Conservation (phyloP, 2,113 vertebrate genomes). For the Seriola aureovittata region DNA sequence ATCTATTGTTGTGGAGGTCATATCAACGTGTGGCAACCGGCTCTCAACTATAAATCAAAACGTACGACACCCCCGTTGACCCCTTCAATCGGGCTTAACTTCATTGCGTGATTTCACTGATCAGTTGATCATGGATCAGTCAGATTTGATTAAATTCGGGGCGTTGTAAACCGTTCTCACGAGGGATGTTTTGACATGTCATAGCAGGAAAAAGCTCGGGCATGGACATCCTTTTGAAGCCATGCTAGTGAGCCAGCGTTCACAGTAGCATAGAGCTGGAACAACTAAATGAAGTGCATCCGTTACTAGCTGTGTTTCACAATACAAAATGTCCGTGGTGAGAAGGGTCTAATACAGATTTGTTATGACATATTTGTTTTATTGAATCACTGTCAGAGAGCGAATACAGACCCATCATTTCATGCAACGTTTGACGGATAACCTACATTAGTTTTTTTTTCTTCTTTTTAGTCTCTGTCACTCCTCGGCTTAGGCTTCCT, state of each 20-base stretch:
- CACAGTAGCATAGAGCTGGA: background rate
- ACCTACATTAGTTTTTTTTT: constrained; percentile 57
- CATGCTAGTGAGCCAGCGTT: constrained; percentile 14
- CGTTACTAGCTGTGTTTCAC: constrained; percentile 1
- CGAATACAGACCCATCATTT: constrained; percentile 4
- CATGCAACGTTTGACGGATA: constrained; percentile 33
- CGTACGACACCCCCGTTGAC: background rate
- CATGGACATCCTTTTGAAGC: constrained; percentile 39
- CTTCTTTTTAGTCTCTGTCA: constrained; percentile 20
- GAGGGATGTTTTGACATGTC: constrained; percentile 5
- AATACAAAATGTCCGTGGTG: background rate
- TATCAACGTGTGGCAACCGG: background rate
- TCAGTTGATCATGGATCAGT: background rate
- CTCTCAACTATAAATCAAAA: background rate
- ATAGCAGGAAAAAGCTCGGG: constrained; percentile 15
- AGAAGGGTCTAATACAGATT: constrained; percentile 21
- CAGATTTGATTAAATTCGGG: constrained; percentile 9
- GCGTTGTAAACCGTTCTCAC: constrained; percentile 5
- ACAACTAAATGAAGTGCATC: constrained; percentile 34
- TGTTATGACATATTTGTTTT: constrained; percentile 53
- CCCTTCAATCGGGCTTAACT: background rate
- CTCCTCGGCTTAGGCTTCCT: constrained; percentile 15
- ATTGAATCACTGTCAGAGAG: constrained; percentile 26
- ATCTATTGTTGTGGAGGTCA: background rate
- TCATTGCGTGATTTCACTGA: constrained; percentile 9